A percentile compares a stretch with the other conserved stretches of the same genome.
These are phyloP conservation scores for Pollenia griseotomentosa DNA, from an alignment of 2,888 invertebrate genomes.

Conservation along the genomic window DNA sequence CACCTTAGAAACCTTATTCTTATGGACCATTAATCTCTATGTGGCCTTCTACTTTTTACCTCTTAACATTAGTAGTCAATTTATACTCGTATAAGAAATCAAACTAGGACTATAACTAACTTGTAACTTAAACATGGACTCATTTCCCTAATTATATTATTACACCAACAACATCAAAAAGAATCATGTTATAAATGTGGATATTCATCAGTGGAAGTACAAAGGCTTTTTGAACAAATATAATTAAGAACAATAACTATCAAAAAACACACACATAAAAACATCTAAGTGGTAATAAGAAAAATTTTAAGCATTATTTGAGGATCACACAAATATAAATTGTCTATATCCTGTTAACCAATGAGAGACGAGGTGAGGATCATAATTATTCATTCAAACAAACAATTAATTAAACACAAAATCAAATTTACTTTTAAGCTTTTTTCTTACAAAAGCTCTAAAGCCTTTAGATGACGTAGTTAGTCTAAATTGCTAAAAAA, in stretches of 20 bases:
- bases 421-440: constrained; percentile 73
- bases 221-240: constrained; percentile 54
- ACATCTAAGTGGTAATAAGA: constrained; percentile 72
- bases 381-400: constrained; percentile 73
- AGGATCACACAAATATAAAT: constrained; percentile 72
- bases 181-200: constrained; percentile 66
- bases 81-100: constrained; percentile 48
- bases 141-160: constrained; percentile 53
- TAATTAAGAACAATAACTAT: constrained; percentile 39
- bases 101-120: constrained; percentile 64
- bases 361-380: constrained; percentile 75
- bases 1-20: constrained; percentile 71
- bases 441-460: constrained; percentile 69
- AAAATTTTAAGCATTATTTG: constrained; percentile 70
- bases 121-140: constrained; percentile 48
- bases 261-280: constrained; percentile 64
- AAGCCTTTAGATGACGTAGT: constrained; percentile 71
- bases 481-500: constrained; percentile 69
- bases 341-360: constrained; percentile 74
- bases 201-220: constrained; percentile 65
- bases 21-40: constrained; percentile 75
- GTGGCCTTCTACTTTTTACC: constrained; percentile 80
- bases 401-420: constrained; percentile 64
- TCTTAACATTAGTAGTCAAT: constrained; percentile 71
- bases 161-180: not conserved